Evolutionary conservation across 2,888 invertebrate genomes (phyloP).

Genomic region (Morpho deidamia): DNA sequence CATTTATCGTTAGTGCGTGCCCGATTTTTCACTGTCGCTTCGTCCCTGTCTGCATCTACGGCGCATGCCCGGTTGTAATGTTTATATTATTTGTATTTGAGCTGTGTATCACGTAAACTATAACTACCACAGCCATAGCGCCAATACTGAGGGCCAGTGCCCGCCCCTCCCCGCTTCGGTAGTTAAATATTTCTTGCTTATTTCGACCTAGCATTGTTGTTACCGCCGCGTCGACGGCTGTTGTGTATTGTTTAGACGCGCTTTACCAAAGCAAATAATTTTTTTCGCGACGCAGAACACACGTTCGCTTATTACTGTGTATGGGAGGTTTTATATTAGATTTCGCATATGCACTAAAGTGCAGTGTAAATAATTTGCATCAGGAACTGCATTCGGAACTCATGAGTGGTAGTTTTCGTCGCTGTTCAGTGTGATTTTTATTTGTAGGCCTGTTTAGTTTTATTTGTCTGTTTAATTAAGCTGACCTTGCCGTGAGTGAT

Average conservation of each 20-base stretch:
- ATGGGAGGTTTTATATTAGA: conserved; percentile 24
- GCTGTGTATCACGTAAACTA: conserved; percentile 80
- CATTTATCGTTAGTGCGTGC: not conserved
- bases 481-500: conserved; percentile 46
- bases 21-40: conserved; percentile 7
- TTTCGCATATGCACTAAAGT: conserved; percentile 48
- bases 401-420: conserved; percentile 66
- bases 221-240: conserved; percentile 70
- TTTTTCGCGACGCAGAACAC: conserved; percentile 34
- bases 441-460: conserved; percentile 42
- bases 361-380: conserved; percentile 76
- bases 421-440: conserved; percentile 61
- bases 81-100: conserved; percentile 80
- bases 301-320: conserved; percentile 13
- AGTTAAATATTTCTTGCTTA: conserved; percentile 80
- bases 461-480: conserved; percentile 36
- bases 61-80: conserved; percentile 76
- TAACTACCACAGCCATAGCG: conserved; percentile 78
- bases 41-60: conserved; percentile 57
- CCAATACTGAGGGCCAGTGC: conserved; percentile 74
- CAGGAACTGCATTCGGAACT: conserved; percentile 61
- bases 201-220: conserved; percentile 79
- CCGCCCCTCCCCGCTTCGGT: conserved; percentile 72
- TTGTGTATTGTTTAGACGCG: conserved; percentile 75
- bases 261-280: conserved; percentile 58